Conservation (phyloP, 2,888 invertebrate genomes). For the Agrochola lota region DNA sequence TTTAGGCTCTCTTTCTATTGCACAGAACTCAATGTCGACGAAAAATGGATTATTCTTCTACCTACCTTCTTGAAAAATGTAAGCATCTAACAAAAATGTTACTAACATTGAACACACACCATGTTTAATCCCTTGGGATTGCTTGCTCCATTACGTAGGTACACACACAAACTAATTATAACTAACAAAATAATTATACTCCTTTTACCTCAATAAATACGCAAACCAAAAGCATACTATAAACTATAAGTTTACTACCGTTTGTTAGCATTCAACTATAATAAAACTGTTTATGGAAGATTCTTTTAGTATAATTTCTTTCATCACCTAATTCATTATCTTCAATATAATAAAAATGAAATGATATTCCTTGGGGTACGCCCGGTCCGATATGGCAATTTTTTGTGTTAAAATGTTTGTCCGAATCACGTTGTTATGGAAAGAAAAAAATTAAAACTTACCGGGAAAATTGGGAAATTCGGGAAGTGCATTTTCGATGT, state of each 20-base stretch:
- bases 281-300: neutral
- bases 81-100: neutral
- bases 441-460: too few relatives aligned
- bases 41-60: neutral
- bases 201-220: slow-evolving; percentile 26
- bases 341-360: too few relatives aligned
- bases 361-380: too few relatives aligned
- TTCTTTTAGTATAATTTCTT: neutral
- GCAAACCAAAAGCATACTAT: slow-evolving; percentile 5
- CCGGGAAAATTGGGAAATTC: too few relatives aligned
- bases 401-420: too few relatives aligned
- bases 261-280: neutral
- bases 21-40: neutral
- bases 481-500: too few relatives aligned
- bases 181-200: slow-evolving; percentile 22
- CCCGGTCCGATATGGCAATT: too few relatives aligned
- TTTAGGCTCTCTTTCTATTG: neutral
- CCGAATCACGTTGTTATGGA: too few relatives aligned
- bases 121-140: neutral
- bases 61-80: neutral
- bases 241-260: neutral
- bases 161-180: slow-evolving; percentile 10
- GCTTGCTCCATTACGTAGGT: slow-evolving; percentile 1
- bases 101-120: neutral
- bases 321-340: neutral